Evolutionary conservation across 2,113 vertebrate genomes (phyloP), one percentile per base, ranked within the genome.

Genomic region (Talpa occidentalis): DNA sequence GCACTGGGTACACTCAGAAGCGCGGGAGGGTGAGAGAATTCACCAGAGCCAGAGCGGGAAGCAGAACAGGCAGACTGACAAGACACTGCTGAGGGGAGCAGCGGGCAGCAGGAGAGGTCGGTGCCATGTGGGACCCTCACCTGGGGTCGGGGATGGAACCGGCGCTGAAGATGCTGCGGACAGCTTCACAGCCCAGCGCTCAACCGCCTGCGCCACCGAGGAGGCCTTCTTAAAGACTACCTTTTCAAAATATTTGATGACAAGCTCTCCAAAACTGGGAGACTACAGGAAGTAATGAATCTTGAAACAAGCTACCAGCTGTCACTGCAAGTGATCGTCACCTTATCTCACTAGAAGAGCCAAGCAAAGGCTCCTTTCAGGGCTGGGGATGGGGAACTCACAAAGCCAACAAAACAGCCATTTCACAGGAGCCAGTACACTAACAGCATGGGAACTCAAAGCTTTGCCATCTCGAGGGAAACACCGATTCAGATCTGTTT

Each of bases 191-290:
- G n/a, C n/a, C n/a, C n/a, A n/a, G n/a, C n/a, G n/a, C n/a, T n/a
- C n/a, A n/a, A n/a, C n/a, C n/a, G n/a, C n/a, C n/a, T n/a, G n/a
- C n/a, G n/a, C n/a, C n/a, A n/a, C n/a, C n/a, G n/a, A n/a, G n/a
- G n/a, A n/a, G n/a, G n/a, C n/a, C n/a, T 52, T 35, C 69, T 54
- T 69, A 49, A 60, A 44, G 19, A 47, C n/a, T 67, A 26, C 59
- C n/a, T 37, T 93, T 85, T n/a, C 67, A 91, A 76, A 78, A 78
- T 74, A 94, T 11, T n/a, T 95, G 16, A 70, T 62, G 52, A 69
- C 28, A 30, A 82, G 70, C 40, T 74, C 44, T 60, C 66, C 67
- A 77, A 86, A 94, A 70, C 1, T 21, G 24, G 44, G 10, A 47
- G 60, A 47, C 66, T n/a, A 76, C 12, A 19, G 30, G 93, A 76